phyloP scores from a whole-genome alignment of 1,140 invertebrate genomes.

The Nephila pilipes region DNA sequence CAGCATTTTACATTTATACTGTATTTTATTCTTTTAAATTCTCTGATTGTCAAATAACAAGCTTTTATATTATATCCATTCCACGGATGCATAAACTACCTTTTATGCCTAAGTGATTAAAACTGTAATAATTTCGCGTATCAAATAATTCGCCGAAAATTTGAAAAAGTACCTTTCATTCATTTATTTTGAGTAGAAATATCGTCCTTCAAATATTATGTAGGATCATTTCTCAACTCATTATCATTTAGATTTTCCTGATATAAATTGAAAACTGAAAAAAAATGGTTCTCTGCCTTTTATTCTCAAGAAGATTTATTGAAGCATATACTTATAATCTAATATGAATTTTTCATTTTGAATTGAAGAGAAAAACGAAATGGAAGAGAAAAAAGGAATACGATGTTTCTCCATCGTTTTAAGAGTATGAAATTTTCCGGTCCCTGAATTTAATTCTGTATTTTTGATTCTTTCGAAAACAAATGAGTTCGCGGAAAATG shows the following conservation, averaged over 20 bases:
- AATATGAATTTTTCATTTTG: conserved; percentile 21
- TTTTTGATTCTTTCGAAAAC: conserved; percentile 13
- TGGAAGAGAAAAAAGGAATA: background rate
- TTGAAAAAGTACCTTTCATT: too few species aligned
- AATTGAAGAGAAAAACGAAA: background rate
- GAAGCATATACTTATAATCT: background rate
- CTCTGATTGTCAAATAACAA: too few species aligned
- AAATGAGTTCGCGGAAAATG: conserved; percentile 6
- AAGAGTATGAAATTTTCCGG: conserved; percentile 2
- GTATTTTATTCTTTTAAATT: too few species aligned
- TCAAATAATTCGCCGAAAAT: too few species aligned
- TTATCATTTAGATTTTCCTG: background rate
- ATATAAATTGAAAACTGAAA: background rate
- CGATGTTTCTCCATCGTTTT: background rate
- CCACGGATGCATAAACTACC: too few species aligned
- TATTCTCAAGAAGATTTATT: background rate
- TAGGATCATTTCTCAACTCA: background rate
- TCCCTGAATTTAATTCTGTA: background rate
- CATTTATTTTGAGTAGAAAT: background rate
- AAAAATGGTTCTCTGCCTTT: background rate
- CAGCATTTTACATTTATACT: too few species aligned
- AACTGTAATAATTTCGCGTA: too few species aligned
- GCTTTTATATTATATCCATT: too few species aligned
- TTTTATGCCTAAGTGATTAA: too few species aligned
- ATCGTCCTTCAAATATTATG: background rate